Conservation (phyloP, 2,113 vertebrate genomes). For the Ptychochromis oligacanthus region DNA sequence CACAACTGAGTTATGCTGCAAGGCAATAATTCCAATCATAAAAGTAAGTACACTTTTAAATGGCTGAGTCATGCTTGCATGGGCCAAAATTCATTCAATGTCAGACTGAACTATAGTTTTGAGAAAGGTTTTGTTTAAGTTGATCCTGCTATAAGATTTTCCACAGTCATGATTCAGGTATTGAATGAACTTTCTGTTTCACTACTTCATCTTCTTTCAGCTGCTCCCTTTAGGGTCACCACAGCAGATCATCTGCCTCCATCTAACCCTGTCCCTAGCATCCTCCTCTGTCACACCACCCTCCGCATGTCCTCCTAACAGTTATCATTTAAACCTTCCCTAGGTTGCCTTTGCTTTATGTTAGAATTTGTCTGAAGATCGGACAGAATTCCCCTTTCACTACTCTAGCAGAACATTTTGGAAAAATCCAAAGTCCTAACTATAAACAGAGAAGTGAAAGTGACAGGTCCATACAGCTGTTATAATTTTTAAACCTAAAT, state of each 20-base stretch:
- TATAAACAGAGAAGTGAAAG: neutral
- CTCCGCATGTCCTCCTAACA: too few species aligned
- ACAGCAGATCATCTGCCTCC: too few species aligned
- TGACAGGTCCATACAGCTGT: neutral
- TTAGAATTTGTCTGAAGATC: neutral
- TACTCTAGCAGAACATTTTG: neutral
- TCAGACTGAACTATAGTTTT: neutral
- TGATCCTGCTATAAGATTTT: neutral
- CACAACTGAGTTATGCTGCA: neutral
- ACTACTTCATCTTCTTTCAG: too few species aligned
- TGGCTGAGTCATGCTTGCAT: neutral
- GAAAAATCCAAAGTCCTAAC: neutral
- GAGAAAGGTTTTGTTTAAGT: neutral
- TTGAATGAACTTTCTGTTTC: neutral
- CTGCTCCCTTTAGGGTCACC: too few species aligned
- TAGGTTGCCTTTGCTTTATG: neutral
- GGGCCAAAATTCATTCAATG: neutral
- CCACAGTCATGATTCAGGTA: neutral
- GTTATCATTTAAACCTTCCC: conserved; percentile 1
- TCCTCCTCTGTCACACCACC: too few species aligned
- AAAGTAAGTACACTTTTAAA: neutral
- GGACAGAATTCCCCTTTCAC: neutral
- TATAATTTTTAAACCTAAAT: neutral
- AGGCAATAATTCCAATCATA: neutral
- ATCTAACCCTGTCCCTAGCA: too few species aligned